Percentiles rank a stretch among this genome's conserved stretches.
These are phyloP conservation scores for Actias luna DNA, from an alignment of 2,888 invertebrate species.

Conservation along the genomic window DNA sequence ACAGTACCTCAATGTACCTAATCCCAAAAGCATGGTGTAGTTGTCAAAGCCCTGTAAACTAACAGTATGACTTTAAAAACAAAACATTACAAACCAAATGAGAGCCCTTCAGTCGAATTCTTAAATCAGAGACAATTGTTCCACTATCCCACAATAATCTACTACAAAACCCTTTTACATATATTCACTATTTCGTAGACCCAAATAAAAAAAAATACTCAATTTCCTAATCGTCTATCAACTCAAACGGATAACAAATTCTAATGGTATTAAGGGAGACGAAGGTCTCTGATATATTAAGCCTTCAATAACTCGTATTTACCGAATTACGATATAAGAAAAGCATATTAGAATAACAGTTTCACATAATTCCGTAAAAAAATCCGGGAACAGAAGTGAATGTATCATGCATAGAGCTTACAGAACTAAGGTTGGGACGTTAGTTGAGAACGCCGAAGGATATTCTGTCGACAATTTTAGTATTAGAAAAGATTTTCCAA, in stretches of 20 bases:
- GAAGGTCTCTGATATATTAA: background rate
- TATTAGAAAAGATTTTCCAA: too few relatives aligned
- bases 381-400: background rate
- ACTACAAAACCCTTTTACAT: too few relatives aligned
- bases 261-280: background rate
- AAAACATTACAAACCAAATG: too few relatives aligned
- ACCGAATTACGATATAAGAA: background rate
- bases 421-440: background rate
- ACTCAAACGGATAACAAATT: background rate
- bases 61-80: too few relatives aligned
- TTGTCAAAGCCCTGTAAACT: too few relatives aligned
- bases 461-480: too few relatives aligned
- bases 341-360: slow-evolving; percentile 2
- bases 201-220: background rate
- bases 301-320: background rate
- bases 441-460: background rate
- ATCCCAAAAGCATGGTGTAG: too few relatives aligned
- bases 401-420: background rate
- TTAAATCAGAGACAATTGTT: too few relatives aligned
- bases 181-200: too few relatives aligned
- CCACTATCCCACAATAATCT: too few relatives aligned
- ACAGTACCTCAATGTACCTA: too few relatives aligned
- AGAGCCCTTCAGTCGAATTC: too few relatives aligned
- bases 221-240: background rate
- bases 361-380: slow-evolving; percentile 2